Conservation (phyloP, 2,113 vertebrate species). For the Pavo muticus region DNA sequence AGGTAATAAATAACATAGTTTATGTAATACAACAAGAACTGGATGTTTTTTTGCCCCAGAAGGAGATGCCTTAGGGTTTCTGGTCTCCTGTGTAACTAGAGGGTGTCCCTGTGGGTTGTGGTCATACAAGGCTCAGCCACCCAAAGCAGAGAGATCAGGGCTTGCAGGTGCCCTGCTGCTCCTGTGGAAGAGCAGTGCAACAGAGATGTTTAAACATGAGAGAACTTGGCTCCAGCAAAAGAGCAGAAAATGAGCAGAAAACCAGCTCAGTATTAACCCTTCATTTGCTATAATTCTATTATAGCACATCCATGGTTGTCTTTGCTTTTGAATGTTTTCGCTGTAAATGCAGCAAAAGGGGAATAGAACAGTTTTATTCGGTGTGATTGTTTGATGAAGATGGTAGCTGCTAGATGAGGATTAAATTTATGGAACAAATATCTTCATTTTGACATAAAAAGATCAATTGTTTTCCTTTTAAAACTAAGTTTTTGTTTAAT, state of each 20-base stretch:
- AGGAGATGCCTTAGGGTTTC: fast-evolving
- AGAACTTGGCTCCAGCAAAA: background rate
- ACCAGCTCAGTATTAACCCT: background rate
- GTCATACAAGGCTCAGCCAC: background rate
- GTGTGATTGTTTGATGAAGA: background rate
- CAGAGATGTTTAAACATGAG: background rate
- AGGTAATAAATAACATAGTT: background rate
- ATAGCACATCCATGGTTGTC: background rate
- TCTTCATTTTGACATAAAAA: background rate
- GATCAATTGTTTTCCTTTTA: background rate
- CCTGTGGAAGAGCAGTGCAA: background rate
- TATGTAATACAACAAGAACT: background rate
- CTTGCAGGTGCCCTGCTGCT: background rate
- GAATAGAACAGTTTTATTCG: background rate
- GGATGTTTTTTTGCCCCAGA: background rate
- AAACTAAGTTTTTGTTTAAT: background rate
- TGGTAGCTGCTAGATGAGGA: background rate
- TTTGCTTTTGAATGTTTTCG: background rate
- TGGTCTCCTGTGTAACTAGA: background rate
- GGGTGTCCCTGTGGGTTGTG: too few relatives aligned
- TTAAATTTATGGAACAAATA: background rate
- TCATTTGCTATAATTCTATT: background rate
- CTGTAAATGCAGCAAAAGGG: background rate
- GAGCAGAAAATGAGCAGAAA: background rate
- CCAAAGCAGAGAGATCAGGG: fast-evolving